Evolutionary conservation across 2,113 vertebrate genomes (phyloP).

Genomic region (Zosterops borbonicus): DNA sequence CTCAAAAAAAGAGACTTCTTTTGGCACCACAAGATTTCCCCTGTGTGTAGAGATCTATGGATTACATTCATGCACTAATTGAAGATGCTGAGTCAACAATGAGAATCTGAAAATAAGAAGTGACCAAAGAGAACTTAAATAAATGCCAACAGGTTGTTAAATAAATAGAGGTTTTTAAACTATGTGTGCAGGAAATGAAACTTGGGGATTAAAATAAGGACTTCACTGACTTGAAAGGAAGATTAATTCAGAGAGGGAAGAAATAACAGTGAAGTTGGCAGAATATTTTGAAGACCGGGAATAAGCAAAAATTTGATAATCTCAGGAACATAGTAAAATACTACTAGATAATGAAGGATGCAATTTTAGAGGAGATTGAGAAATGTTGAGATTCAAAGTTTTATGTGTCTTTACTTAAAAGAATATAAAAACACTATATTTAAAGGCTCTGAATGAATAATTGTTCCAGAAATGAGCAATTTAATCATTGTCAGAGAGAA

Average conservation of each 20-base stretch:
- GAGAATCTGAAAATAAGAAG: neutral
- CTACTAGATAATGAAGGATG: neutral
- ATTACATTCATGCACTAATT: neutral
- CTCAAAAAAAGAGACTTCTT: neutral
- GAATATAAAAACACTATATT: neutral
- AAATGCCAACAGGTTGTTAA: neutral
- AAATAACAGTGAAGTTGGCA: neutral
- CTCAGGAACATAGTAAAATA: neutral
- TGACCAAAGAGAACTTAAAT: neutral
- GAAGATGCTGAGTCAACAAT: neutral
- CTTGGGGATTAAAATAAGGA: neutral
- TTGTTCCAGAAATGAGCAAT: neutral
- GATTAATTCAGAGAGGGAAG: neutral
- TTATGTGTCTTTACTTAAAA: neutral
- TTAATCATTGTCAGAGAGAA: neutral
- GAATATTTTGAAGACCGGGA: neutral
- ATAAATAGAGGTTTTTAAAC: neutral
- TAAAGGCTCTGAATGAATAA: neutral
- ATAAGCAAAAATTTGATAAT: neutral
- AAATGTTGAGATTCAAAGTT: neutral
- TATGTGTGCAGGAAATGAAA: neutral
- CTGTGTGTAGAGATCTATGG: neutral
- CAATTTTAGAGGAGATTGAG: neutral
- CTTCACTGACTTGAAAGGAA: neutral
- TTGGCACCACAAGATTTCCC: neutral